Evolutionary conservation across 1,140 invertebrate genomes (phyloP).

Genomic region (Ectropis grisescens): DNA sequence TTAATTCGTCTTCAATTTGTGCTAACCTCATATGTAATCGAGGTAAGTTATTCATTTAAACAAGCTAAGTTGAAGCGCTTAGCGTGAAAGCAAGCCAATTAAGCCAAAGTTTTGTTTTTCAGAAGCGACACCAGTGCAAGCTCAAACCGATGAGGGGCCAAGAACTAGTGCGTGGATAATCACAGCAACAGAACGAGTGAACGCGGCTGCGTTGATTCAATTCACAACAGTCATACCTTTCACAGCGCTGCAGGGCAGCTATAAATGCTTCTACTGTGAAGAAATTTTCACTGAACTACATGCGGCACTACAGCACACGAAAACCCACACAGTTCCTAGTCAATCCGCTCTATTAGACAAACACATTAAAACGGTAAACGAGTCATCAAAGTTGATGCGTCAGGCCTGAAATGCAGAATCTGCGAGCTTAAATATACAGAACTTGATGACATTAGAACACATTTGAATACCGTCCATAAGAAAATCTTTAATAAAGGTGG

Average conservation of each 20-base stretch:
- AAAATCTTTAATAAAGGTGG: slow-evolving; percentile 51
- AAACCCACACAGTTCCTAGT: slow-evolving; percentile 9
- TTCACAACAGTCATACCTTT: slow-evolving; percentile 23
- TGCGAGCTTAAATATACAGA: slow-evolving; percentile 17
- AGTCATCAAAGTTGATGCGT: slow-evolving; percentile 36
- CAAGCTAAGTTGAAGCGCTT: no score
- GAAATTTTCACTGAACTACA: slow-evolving; percentile 24
- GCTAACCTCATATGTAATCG: no score
- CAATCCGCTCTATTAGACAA: slow-evolving; percentile 20
- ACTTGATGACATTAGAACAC: slow-evolving; percentile 22
- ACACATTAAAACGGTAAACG: slow-evolving; percentile 33
- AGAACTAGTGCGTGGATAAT: slow-evolving; percentile 26
- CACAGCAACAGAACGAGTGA: slow-evolving; percentile 32
- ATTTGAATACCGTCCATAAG: slow-evolving; percentile 36
- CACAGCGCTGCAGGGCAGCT: slow-evolving; percentile 30
- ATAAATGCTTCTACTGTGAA: slow-evolving; percentile 39
- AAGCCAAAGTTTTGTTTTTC: not conserved
- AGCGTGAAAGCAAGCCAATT: no score
- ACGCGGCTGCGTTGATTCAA: slow-evolving; percentile 18
- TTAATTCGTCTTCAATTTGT: no score
- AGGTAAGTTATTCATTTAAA: no score
- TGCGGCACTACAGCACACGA: slow-evolving; percentile 27
- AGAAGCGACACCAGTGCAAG: not conserved
- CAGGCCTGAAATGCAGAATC: slow-evolving; percentile 30
- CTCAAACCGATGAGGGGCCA: slow-evolving; percentile 7